Percentiles rank a stretch among this genome's conserved stretches.
Evolutionary conservation across 2,888 invertebrate species (phyloP).

Genomic region (Zhengitettix transpicula): DNA sequence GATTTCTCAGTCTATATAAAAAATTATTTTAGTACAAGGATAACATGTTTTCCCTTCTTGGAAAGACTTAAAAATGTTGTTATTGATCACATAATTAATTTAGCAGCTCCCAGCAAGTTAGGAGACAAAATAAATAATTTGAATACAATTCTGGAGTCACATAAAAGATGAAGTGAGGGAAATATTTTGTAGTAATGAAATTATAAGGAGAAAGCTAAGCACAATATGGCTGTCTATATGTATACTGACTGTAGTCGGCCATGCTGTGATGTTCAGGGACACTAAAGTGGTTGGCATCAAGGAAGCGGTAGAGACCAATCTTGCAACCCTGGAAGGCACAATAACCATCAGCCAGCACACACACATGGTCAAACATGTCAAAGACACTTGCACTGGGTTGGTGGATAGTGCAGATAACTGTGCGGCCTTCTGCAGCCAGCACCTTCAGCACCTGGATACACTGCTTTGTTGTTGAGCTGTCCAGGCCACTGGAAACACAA

Average conservation of each 20-base stretch:
- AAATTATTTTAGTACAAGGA: no score
- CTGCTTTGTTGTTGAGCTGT: slow-evolving; percentile 74
- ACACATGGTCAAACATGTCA: slow-evolving; percentile 82
- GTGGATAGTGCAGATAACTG: slow-evolving; percentile 84
- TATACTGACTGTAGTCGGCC: slow-evolving; percentile 77
- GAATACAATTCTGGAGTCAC: no score
- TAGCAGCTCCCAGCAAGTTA: no score
- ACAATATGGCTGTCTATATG: no score
- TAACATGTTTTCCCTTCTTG: no score
- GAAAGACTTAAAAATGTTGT: no score
- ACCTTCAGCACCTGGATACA: slow-evolving; percentile 64
- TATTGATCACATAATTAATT: no score
- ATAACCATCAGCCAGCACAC: slow-evolving; percentile 72
- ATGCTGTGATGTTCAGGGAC: slow-evolving; percentile 93
- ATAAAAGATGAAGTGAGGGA: no score
- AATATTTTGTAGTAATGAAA: no score
- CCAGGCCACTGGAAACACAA: slow-evolving; percentile 50
- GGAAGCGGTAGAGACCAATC: slow-evolving; percentile 54
- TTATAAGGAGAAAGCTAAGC: no score
- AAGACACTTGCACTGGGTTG: slow-evolving; percentile 86
- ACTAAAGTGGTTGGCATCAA: slow-evolving; percentile 51
- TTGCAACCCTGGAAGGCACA: slow-evolving; percentile 74
- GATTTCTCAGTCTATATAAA: no score
- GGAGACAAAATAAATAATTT: no score
- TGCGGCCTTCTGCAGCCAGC: slow-evolving; percentile 66